Evolutionary conservation across 2,888 invertebrate species (phyloP).

Genomic region (Aplocera efformata): DNA sequence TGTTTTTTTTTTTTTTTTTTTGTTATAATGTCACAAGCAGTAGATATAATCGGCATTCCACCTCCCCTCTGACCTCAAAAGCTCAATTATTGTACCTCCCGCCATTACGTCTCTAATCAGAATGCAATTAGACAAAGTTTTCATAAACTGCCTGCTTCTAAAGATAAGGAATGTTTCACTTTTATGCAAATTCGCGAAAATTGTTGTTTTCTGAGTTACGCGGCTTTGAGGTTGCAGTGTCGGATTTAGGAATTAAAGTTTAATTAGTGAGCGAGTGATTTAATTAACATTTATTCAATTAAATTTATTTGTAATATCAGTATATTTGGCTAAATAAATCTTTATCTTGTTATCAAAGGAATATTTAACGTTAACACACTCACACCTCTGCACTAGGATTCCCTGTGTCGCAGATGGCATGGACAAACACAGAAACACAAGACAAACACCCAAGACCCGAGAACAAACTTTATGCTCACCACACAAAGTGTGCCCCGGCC

Average conservation of each 20-base stretch:
- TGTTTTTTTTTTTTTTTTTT: background rate
- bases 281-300: too few species aligned
- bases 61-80: constrained; percentile 53
- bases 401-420: too few species aligned
- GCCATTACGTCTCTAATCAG: constrained; percentile 48
- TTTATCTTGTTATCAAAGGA: too few species aligned
- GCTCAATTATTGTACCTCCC: constrained; percentile 48
- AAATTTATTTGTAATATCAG: too few species aligned
- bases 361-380: too few species aligned
- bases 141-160: constrained; percentile 65
- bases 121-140: constrained; percentile 73
- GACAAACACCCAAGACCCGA: too few species aligned
- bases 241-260: background rate
- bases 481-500: too few species aligned
- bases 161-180: constrained; percentile 69
- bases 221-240: constrained; percentile 22
- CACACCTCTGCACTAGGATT: too few species aligned
- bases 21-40: constrained; percentile 4
- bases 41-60: constrained; percentile 26
- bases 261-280: too few species aligned
- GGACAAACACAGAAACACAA: too few species aligned
- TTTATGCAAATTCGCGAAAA: constrained; percentile 69
- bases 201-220: constrained; percentile 50
- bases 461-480: too few species aligned
- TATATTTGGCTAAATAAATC: too few species aligned